These are phyloP conservation scores for Aphaenogaster ashmeadi DNA, from an alignment of 1,140 invertebrate genomes.

Conservation along the genomic window DNA sequence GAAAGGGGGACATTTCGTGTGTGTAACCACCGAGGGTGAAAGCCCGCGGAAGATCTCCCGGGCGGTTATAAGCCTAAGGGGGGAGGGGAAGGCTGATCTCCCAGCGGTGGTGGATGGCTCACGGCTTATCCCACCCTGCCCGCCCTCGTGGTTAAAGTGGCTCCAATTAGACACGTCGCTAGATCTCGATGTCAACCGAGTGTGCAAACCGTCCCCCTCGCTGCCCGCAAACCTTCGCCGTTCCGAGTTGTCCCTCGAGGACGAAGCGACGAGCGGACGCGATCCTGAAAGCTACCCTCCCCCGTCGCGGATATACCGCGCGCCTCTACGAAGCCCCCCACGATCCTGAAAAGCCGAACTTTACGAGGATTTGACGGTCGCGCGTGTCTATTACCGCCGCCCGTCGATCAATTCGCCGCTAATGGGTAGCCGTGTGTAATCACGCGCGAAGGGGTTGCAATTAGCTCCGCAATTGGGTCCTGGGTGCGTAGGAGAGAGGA, in stretches of 20 bases:
- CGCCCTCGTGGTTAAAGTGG: slow-evolving; percentile 83
- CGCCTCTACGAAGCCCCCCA: slow-evolving; percentile 2
- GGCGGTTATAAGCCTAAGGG: slow-evolving; percentile 82
- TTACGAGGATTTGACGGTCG: slow-evolving; percentile 48
- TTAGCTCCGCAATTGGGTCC: slow-evolving; percentile 27
- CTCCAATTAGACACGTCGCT: slow-evolving; percentile 86
- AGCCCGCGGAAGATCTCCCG: slow-evolving; percentile 36
- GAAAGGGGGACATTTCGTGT: slow-evolving; percentile 6
- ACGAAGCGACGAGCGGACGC: slow-evolving; percentile 39
- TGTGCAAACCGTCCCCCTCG: slow-evolving; percentile 50
- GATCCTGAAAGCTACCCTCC: slow-evolving; percentile 37
- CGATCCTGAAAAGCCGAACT: slow-evolving; percentile 46
- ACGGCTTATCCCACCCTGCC: slow-evolving; percentile 79
- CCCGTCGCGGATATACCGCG: background rate
- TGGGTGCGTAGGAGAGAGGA: background rate
- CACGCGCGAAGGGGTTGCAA: slow-evolving; percentile 50
- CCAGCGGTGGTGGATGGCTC: slow-evolving; percentile 78
- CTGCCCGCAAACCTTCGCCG: background rate
- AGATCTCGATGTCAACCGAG: slow-evolving; percentile 84
- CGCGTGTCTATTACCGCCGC: slow-evolving; percentile 54
- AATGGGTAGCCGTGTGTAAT: slow-evolving; percentile 40
- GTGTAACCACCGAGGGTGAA: slow-evolving; percentile 57
- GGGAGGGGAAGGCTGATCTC: slow-evolving; percentile 83
- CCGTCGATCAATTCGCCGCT: slow-evolving; percentile 54
- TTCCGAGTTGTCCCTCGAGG: slow-evolving; percentile 56